Evolutionary conservation across 2,888 invertebrate species (phyloP), one percentile per base, ranked within the genome.

Genomic region (Hedya salicella): DNA sequence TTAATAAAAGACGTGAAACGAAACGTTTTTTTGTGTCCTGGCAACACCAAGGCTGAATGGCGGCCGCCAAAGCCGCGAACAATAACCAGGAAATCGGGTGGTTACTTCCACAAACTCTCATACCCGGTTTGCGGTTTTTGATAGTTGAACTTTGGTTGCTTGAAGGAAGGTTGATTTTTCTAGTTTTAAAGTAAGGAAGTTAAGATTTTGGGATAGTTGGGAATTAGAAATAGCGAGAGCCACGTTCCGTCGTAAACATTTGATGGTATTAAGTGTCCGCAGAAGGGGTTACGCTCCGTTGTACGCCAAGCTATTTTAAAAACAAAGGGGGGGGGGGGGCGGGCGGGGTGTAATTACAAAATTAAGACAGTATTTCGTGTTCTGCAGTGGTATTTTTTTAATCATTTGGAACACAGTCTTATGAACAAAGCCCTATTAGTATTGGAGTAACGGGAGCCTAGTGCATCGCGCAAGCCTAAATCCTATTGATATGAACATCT

Each of bases 1-100:
- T 57, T 63, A 42, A 62, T 50, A 63, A 56, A 46, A 54, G 25
- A 49, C 56, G 39, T 63, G 63, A 49, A 63, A 56, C 49, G 54
- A 39, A 62, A 62, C 54, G 54, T 62, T 39, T 62, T 61, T 52
- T 63, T 56, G n/a, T 48, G 40, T 49, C 19, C 40, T 57, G 57
- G 50, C 57, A 57, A 52, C 64, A 64, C 50, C 42, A 57, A 36
- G 21, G 46, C 16, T 46, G 36, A 49, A 63, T 57, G 49, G 63
- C 30, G 25, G 49, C 39, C 39, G 40, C 57, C 30, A 42, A 63
- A 57, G 57, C 63, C 60, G 36, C 53, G 17, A 25, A 65, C 65
- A 60, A 65, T 65, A 65, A 65, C 59, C 44, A 65, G 59, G 36
- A 42, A 52, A 56, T 44, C 39, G 39, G 19, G 52, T 13, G 32